phyloP scores from a whole-genome alignment of 1,140 invertebrate species.

The Anastrepha ludens region DNA sequence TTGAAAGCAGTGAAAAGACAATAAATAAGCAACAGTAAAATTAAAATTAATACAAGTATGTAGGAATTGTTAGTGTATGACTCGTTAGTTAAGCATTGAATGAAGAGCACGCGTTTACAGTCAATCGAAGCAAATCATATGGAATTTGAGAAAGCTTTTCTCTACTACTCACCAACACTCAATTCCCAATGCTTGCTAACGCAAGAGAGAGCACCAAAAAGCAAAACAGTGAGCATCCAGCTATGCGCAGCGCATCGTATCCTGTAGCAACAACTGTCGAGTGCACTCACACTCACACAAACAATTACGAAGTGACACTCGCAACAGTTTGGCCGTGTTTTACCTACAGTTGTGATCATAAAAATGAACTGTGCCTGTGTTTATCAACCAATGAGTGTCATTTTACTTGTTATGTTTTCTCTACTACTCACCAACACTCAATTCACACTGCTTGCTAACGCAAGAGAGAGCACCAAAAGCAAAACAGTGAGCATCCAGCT shows the following conservation, averaged over 20 bases:
- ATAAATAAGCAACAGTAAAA: not conserved
- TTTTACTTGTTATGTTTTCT: not conserved
- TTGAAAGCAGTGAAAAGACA: not conserved
- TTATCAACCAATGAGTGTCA: too few species aligned
- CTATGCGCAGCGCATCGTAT: not conserved
- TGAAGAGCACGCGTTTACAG: not conserved
- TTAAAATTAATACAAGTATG: not conserved
- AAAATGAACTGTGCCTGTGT: not conserved
- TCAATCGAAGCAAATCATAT: not conserved
- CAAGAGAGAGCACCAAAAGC: not conserved
- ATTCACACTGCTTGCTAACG: not conserved
- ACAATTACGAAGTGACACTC: not conserved
- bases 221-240: not conserved
- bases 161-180: not conserved
- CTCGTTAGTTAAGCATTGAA: not conserved
- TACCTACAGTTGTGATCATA: not conserved
- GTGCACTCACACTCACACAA: not conserved
- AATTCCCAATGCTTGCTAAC: not conserved
- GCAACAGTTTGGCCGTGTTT: not conserved
- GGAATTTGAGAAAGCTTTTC: slow-evolving; percentile 14
- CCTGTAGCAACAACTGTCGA: not conserved
- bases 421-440: not conserved
- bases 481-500: not conserved
- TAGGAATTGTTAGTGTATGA: not conserved
- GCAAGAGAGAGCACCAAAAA: not conserved